phyloP scores from a whole-genome alignment of 2,797 vertebrate genomes.

The Thripadectes ignobilis region DNA sequence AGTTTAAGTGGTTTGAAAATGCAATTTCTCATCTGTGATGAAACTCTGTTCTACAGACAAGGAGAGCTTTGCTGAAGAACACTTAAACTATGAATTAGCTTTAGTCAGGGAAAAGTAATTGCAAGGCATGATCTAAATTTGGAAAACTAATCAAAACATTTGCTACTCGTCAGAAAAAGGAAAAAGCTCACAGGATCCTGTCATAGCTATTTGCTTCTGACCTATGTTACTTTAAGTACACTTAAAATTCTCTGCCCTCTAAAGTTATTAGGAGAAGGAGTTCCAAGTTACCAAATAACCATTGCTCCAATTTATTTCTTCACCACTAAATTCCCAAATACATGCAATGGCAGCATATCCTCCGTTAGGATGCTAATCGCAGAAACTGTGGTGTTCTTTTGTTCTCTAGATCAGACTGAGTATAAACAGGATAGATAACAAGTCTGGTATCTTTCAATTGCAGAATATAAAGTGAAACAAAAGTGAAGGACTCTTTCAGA shows the following conservation, averaged over 20 bases:
- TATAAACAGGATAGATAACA: background rate
- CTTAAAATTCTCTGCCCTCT: background rate
- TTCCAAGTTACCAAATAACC: background rate
- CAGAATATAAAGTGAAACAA: background rate
- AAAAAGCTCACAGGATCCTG: background rate
- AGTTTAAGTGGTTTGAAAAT: conserved; percentile 17
- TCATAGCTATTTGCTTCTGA: background rate
- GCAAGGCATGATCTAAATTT: background rate
- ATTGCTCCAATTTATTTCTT: background rate
- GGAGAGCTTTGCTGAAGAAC: background rate
- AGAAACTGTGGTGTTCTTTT: background rate
- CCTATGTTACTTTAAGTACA: background rate
- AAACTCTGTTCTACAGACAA: background rate
- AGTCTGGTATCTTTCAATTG: background rate
- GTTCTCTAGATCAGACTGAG: background rate
- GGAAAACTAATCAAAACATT: conserved; percentile 6
- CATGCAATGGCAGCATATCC: background rate
- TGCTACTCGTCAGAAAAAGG: background rate
- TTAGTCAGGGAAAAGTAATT: background rate
- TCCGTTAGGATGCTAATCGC: background rate
- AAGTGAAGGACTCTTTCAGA: background rate
- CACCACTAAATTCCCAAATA: background rate
- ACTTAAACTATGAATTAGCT: background rate
- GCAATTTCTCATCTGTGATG: background rate
- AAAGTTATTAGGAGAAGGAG: background rate